A percentile compares a stretch with the other conserved stretches of the same genome.
Conservation (phyloP, 30 jellyfish, hydroid and myxozoan species). For the Mastigias papua region DNA sequence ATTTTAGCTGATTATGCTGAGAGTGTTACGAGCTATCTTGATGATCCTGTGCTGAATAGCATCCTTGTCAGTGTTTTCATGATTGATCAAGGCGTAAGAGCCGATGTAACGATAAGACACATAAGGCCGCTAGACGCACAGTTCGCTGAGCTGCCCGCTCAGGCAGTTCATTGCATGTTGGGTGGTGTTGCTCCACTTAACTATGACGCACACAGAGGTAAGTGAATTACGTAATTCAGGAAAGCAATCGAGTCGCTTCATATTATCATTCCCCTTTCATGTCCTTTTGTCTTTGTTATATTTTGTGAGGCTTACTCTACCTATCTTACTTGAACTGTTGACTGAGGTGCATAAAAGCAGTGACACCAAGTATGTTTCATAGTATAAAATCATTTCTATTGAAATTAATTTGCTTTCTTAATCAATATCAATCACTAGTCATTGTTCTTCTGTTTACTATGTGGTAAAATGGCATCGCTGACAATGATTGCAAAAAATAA, state of each 20-base stretch:
- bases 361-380: too few species aligned
- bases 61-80: constrained; percentile 56
- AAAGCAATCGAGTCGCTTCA: neutral
- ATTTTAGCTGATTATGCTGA: constrained; percentile 25
- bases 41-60: constrained; percentile 57
- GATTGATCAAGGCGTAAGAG: constrained; percentile 81
- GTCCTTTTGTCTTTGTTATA: neutral
- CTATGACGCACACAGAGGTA: constrained; percentile 7
- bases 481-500: too few species aligned
- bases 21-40: constrained; percentile 34
- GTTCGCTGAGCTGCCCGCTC: constrained; percentile 78
- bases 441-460: too few species aligned
- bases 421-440: too few species aligned
- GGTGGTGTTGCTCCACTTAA: constrained; percentile 91
- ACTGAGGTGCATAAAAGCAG: too few species aligned
- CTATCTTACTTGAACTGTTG: too few species aligned
- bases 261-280: neutral
- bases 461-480: too few species aligned
- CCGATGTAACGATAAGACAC: constrained; percentile 51
- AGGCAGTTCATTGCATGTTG: constrained; percentile 83
- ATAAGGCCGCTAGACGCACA: constrained; percentile 77
- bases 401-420: too few species aligned
- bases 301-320: neutral
- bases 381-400: too few species aligned
- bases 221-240: neutral